These are phyloP conservation scores for Lates japonicus DNA, from an alignment of 2,797 vertebrate genomes.

Conservation along the genomic window DNA sequence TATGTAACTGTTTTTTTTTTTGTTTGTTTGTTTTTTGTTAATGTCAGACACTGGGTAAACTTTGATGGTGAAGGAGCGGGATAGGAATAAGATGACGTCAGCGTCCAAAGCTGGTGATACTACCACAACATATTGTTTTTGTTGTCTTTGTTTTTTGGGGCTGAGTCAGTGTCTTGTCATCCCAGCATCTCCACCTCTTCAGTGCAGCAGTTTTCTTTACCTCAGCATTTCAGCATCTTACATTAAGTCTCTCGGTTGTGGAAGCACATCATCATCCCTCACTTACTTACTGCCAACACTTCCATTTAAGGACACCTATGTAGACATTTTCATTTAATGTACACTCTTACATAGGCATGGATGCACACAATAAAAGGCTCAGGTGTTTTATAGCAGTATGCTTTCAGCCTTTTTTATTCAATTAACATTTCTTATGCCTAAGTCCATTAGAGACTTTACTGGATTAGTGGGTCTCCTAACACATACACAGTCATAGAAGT, in stretches of 20 bases:
- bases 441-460: constrained; percentile 59
- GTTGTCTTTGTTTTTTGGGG: background rate
- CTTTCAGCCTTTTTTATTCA: constrained; percentile 44
- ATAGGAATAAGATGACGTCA: background rate
- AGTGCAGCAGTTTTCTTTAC: constrained; percentile 14
- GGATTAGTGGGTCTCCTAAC: constrained; percentile 50
- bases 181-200: background rate
- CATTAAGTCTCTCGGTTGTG: constrained; percentile 6
- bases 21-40: no score
- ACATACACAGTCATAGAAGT: constrained; percentile 33
- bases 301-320: constrained; percentile 29
- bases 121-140: background rate
- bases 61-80: background rate
- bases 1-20: no score
- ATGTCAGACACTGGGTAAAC: background rate
- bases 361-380: constrained; percentile 43
- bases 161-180: constrained; percentile 8
- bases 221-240: constrained; percentile 33
- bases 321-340: constrained; percentile 42
- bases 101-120: background rate
- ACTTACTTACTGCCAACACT: constrained; percentile 18
- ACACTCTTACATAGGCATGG: background rate
- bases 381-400: constrained; percentile 25
- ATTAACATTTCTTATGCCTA: constrained; percentile 44
- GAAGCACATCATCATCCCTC: constrained; percentile 21